These are phyloP conservation scores for Sciurus carolinensis DNA, from an alignment of 2,797 vertebrate genomes.

Conservation along the genomic window DNA sequence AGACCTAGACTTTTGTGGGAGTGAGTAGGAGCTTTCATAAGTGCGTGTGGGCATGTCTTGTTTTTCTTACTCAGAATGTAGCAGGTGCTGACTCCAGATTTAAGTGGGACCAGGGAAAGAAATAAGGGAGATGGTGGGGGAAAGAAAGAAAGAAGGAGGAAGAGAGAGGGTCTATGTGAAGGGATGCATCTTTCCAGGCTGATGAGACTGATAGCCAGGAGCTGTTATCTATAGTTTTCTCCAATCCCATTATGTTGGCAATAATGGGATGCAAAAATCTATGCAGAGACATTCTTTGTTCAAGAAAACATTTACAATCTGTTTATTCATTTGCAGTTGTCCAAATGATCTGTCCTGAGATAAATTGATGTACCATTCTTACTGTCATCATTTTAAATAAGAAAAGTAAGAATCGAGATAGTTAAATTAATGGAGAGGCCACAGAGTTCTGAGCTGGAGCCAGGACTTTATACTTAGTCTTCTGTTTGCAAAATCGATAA, in stretches of 20 bases:
- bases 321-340: neutral
- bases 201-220: neutral
- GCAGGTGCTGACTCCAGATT: neutral
- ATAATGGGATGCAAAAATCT: neutral
- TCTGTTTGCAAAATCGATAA: neutral
- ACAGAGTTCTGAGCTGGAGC: neutral
- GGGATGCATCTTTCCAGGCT: neutral
- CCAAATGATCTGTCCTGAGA: neutral
- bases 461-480: neutral
- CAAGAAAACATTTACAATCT: neutral
- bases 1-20: neutral
- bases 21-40: neutral
- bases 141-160: neutral
- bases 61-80: neutral
- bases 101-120: neutral
- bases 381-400: neutral
- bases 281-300: neutral
- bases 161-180: neutral
- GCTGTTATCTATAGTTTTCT: neutral
- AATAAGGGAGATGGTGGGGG: neutral
- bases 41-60: accelerated
- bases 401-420: neutral
- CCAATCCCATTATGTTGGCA: neutral
- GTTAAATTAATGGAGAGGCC: neutral
- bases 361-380: neutral